Percentiles rank a stretch among this genome's conserved stretches.
Conservation (phyloP, 1,140 invertebrate genomes). For the Gerris buenoi region DNA sequence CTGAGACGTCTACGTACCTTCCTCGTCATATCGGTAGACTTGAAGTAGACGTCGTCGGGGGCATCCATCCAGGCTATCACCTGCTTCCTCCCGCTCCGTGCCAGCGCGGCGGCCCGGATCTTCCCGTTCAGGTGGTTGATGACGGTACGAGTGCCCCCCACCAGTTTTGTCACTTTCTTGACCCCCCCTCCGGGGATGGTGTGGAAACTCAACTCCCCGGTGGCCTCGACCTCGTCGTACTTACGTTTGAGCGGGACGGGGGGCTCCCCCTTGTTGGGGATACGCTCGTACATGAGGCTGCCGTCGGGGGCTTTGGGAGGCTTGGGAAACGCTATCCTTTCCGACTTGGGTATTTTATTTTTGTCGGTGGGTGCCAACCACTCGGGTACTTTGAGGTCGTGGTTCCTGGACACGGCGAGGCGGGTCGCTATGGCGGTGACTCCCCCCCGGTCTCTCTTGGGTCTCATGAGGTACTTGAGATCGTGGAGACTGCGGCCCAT, state of each 20-base stretch:
- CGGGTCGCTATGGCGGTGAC: slow-evolving; percentile 64
- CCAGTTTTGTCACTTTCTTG: slow-evolving; percentile 5
- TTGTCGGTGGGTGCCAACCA: slow-evolving; percentile 69
- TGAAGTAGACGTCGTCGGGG: slow-evolving; percentile 91
- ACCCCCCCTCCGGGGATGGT: slow-evolving; percentile 20
- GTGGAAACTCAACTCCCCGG: slow-evolving; percentile 34
- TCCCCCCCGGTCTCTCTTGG: slow-evolving; percentile 42
- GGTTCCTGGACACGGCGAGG: slow-evolving; percentile 42
- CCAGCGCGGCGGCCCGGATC: slow-evolving; percentile 33
- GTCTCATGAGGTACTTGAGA: slow-evolving; percentile 39
- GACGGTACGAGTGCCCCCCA: slow-evolving; percentile 26
- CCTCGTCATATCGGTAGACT: slow-evolving; percentile 74
- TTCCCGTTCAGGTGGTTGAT: slow-evolving; percentile 33
- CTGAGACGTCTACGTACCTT: slow-evolving; percentile 66
- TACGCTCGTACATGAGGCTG: slow-evolving; percentile 65
- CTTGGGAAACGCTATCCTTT: slow-evolving; percentile 67
- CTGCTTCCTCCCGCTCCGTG: slow-evolving; percentile 58
- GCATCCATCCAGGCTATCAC: slow-evolving; percentile 96
- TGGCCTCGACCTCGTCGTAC: slow-evolving; percentile 78
- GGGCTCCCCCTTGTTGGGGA: slow-evolving; percentile 59
- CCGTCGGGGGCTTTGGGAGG: slow-evolving; percentile 74
- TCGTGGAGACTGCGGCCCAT: slow-evolving; percentile 42
- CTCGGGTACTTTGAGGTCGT: slow-evolving; percentile 47
- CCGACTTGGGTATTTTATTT: slow-evolving; percentile 58
- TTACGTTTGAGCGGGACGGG: slow-evolving; percentile 52